phyloP scores from a whole-genome alignment of 1,140 invertebrate species.

The Agraylea sexmaculata region DNA sequence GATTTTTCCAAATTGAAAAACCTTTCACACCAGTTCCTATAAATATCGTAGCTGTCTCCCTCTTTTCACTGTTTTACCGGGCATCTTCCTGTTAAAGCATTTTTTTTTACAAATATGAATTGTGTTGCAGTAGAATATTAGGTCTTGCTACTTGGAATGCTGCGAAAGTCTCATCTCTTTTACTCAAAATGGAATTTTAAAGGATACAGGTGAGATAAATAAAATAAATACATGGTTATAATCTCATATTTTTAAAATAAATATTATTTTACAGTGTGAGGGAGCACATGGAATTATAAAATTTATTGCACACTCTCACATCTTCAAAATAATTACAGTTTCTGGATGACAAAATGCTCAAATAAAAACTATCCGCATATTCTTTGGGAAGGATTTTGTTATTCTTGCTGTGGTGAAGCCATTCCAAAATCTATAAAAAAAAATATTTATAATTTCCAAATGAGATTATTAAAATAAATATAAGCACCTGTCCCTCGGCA shows the following conservation, averaged over 20 bases:
- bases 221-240: not conserved
- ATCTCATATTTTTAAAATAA: not conserved
- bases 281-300: conserved; percentile 6
- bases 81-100: too few relatives aligned
- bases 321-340: conserved; percentile 16
- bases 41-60: too few relatives aligned
- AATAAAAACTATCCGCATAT: conserved; percentile 23
- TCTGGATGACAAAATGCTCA: conserved; percentile 22
- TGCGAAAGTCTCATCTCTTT: too few relatives aligned
- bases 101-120: too few relatives aligned
- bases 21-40: too few relatives aligned
- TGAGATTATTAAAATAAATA: conserved; percentile 11
- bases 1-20: too few relatives aligned
- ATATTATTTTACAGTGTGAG: not conserved
- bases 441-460: not conserved
- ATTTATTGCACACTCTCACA: conserved; percentile 11
- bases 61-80: too few relatives aligned
- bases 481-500: conserved; percentile 4
- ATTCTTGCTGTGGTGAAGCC: conserved; percentile 34
- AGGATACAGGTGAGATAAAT: too few relatives aligned
- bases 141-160: too few relatives aligned
- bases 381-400: conserved; percentile 19
- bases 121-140: too few relatives aligned
- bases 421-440: conserved; percentile 34
- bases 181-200: too few relatives aligned